Conservation (phyloP, 2,113 vertebrate genomes). For the Melospiza georgiana region DNA sequence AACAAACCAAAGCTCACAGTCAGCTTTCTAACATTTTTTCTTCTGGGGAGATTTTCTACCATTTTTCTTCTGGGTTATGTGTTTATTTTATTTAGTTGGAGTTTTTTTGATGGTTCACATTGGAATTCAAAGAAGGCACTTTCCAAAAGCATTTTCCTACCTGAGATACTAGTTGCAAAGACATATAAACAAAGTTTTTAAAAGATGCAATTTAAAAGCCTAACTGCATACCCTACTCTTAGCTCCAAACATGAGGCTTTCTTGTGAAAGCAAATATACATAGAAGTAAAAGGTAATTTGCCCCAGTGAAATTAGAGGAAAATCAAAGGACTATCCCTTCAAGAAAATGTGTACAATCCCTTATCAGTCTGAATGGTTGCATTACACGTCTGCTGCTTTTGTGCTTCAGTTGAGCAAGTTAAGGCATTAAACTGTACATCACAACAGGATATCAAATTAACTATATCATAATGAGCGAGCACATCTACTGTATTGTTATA, state of each 20-base stretch:
- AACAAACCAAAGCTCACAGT: not conserved
- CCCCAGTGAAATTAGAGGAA: not conserved
- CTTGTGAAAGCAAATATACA: not conserved
- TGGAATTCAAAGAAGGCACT: not conserved
- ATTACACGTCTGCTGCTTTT: not conserved
- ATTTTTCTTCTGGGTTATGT: not conserved
- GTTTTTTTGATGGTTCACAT: not conserved
- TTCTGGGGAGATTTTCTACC: not conserved
- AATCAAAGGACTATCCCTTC: not conserved
- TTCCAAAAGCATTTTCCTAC: not conserved
- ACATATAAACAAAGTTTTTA: not conserved
- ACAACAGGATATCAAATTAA: constrained; percentile 15
- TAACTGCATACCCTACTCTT: not conserved
- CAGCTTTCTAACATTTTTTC: not conserved
- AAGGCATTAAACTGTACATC: constrained; percentile 14
- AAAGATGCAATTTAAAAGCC: not conserved
- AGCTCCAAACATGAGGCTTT: not conserved
- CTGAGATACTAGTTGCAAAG: not conserved
- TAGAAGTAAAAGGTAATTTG: not conserved
- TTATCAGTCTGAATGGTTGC: not conserved
- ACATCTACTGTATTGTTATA: not conserved
- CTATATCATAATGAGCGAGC: constrained; percentile 2
- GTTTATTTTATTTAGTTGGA: not conserved
- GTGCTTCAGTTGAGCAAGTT: constrained; percentile 3
- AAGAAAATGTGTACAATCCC: not conserved